Conservation (phyloP, 2,888 invertebrate species). For the Drosophila nr. perissopoda region DNA sequence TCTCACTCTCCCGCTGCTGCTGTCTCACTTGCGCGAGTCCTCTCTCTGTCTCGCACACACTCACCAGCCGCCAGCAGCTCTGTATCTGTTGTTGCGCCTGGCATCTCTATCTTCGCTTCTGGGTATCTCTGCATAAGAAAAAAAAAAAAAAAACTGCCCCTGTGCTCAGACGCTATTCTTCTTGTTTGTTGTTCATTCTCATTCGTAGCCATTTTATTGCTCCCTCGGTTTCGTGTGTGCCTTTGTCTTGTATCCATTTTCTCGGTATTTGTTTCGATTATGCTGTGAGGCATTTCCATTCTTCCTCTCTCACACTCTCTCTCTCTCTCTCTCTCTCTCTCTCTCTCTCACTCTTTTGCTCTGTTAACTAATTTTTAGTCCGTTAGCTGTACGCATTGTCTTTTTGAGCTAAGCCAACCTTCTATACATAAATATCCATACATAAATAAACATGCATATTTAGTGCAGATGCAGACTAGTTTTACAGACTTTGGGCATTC, state of each 20-base stretch:
- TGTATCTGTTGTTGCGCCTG: constrained; percentile 49
- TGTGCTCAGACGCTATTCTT: constrained; percentile 37
- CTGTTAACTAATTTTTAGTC: constrained; percentile 32
- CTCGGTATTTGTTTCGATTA: constrained; percentile 36
- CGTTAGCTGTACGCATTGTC: constrained; percentile 10
- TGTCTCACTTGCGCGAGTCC: constrained; percentile 48
- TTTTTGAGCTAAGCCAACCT: constrained; percentile 3
- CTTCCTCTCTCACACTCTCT: not conserved
- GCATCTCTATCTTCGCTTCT: constrained; percentile 66
- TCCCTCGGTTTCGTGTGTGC: constrained; percentile 46
- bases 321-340: constrained; percentile 14
- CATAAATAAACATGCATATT: not conserved
- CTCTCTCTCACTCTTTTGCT: constrained; percentile 21
- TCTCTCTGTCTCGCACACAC: constrained; percentile 26
- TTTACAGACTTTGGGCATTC: not conserved
- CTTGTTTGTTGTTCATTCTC: constrained; percentile 53
- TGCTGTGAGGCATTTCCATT: constrained; percentile 41
- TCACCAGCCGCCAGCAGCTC: constrained; percentile 14
- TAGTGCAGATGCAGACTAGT: not conserved
- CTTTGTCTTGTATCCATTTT: constrained; percentile 52
- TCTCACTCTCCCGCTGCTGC: constrained; percentile 24
- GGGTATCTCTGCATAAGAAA: constrained; percentile 44
- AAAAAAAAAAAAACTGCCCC: constrained; percentile 50
- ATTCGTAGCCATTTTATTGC: constrained; percentile 73
- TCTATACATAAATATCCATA: not conserved